Evolutionary conservation across 2,797 vertebrate species (phyloP), one percentile per base, ranked within the genome.

Genomic region (Champsocephalus gunnari): DNA sequence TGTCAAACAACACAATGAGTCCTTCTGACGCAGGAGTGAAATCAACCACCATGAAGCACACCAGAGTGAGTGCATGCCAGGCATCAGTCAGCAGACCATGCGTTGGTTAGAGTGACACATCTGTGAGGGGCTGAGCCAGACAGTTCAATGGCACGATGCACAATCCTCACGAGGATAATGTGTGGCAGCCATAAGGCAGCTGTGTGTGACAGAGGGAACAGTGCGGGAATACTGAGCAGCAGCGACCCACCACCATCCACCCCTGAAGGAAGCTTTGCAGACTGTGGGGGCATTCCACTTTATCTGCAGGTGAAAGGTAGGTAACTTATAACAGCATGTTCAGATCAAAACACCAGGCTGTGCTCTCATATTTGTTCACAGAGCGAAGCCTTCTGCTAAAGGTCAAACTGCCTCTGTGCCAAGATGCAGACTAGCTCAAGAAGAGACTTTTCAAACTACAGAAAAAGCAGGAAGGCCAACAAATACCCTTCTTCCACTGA

Each of bases 1-100:
- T 48, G 87, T 94, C 93, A 94, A 90, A 95, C 79, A 93, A 77
- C 71, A 87, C 76, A 88, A 85, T 82, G 88, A 92, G 75, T 82
- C 69, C 77, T 76, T 41, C 65, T 72, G 80, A 83, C 12, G 13
- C 66, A 80, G 62, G 17, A 83, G 38, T 62, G 71, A 79, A 66
- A 77, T 79, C 78, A 77, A 72, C 48, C 50, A 17, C 74, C 78
- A 44, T 7, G 73, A 51, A 73, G 84, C 80, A 70, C 53, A 79
- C 84, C 79, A 51, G 58, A 82, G 66, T 78, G 64, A 67, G 84
- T 76, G 77, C 90, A 91, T 89, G 86, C 89, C 82, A 74, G 73
- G 60, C 65, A 67, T 76, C 85, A 87, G 71, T 79, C 77, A 80
- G 81, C 84, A 88, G 75, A 69, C 61, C 92, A 92, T 93, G 92